Evolutionary conservation across 2,888 invertebrate species (phyloP).

Genomic region (Diplolepis rosae): DNA sequence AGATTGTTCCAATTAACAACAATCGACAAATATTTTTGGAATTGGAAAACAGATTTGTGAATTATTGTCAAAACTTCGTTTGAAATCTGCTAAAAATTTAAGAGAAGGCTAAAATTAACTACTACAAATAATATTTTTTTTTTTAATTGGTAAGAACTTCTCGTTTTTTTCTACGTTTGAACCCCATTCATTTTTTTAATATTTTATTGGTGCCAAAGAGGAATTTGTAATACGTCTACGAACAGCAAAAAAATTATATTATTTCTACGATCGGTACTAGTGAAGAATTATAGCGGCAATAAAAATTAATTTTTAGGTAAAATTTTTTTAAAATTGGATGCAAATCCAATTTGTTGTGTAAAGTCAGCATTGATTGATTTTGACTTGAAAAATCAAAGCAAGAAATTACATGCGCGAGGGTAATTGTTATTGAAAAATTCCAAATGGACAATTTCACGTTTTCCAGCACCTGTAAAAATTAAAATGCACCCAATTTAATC

Average conservation of each 20-base stretch:
- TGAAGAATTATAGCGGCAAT: background rate
- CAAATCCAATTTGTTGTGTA: background rate
- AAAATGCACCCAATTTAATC: conserved; percentile 12
- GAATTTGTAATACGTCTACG: background rate
- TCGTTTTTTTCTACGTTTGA: background rate
- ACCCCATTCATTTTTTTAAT: background rate
- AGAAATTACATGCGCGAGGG: too few species aligned
- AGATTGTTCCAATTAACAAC: conserved; percentile 31
- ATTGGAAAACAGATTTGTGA: background rate
- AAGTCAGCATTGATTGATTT: background rate
- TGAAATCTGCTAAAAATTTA: background rate
- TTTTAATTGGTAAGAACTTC: background rate
- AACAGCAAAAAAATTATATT: conserved; percentile 5
- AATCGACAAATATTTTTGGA: background rate
- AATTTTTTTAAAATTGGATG: background rate
- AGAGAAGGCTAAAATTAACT: background rate
- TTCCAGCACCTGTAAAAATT: conserved; percentile 26
- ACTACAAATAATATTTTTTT: background rate
- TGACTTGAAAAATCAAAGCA: too few species aligned
- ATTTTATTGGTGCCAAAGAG: conserved; percentile 27
- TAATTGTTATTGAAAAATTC: background rate
- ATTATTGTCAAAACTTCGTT: background rate
- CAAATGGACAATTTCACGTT: conserved; percentile 12
- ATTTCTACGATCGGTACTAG: background rate
- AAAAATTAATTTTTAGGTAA: conserved; percentile 5